phyloP scores from a whole-genome alignment of 2,113 vertebrate species.

The Anolis carolinensis region DNA sequence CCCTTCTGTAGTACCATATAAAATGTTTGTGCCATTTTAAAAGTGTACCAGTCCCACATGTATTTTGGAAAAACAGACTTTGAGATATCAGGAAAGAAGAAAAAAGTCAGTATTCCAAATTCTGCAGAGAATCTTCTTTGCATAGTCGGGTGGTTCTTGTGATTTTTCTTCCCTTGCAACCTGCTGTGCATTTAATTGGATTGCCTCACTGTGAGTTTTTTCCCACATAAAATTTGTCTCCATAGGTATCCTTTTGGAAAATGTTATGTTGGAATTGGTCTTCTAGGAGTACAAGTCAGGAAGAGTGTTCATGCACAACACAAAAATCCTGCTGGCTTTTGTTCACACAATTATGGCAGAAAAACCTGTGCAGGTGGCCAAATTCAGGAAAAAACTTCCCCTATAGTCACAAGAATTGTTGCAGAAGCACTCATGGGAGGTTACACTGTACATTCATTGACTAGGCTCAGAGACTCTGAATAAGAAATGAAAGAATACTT shows the following conservation, averaged over 20 bases:
- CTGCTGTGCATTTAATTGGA: slow-evolving; percentile 24
- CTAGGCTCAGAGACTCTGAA: background rate
- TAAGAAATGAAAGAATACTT: background rate
- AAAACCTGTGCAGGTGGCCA: background rate
- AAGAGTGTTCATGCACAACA: background rate
- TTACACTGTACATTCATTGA: background rate
- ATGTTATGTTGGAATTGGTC: slow-evolving; percentile 1
- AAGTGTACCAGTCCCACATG: background rate
- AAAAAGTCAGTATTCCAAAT: background rate
- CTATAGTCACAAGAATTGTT: background rate
- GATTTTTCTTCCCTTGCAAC: background rate
- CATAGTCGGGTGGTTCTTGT: background rate
- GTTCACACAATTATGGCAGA: background rate
- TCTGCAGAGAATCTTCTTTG: background rate
- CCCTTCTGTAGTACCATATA: background rate
- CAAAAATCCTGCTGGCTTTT: slow-evolving; percentile 1
- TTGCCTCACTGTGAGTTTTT: background rate
- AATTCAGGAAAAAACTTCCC: background rate
- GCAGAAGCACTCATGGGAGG: background rate
- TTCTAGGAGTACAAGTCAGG: slow-evolving; percentile 12
- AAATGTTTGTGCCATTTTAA: background rate
- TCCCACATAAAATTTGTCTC: slow-evolving; percentile 1
- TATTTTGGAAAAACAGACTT: background rate
- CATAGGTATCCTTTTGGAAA: slow-evolving; percentile 3
- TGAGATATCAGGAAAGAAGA: background rate